Evolutionary conservation across 2,113 vertebrate species (phyloP).

Genomic region (Aphyosemion australe): DNA sequence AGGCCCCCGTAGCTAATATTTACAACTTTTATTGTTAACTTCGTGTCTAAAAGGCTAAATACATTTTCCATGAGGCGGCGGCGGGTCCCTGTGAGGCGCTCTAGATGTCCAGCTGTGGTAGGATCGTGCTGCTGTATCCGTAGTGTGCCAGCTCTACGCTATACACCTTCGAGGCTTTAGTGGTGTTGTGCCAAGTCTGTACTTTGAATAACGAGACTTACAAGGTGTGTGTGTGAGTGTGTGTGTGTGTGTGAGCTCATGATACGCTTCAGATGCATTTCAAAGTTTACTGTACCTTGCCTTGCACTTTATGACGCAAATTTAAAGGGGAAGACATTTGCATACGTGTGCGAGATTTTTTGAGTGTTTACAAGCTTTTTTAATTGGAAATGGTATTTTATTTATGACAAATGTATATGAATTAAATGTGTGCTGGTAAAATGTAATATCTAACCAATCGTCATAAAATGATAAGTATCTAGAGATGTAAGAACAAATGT

Average conservation of each 20-base stretch:
- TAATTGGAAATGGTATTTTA: conserved; percentile 52
- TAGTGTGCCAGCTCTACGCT: conserved; percentile 58
- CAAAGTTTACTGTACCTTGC: conserved; percentile 76
- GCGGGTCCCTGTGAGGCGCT: conserved; percentile 33
- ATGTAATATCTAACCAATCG: conserved; percentile 64
- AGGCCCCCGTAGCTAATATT: too few species aligned
- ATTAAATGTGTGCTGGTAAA: conserved; percentile 51
- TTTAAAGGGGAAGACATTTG: conserved; percentile 50
- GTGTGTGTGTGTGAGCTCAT: conserved; percentile 8
- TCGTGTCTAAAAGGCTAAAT: too few species aligned
- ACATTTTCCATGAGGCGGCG: neutral
- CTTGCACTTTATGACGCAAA: conserved; percentile 82
- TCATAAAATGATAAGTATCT: conserved; percentile 44
- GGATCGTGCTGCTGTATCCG: conserved; percentile 64
- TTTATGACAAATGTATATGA: conserved; percentile 69
- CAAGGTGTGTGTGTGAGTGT: neutral
- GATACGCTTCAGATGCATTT: conserved; percentile 63
- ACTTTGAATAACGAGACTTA: conserved; percentile 53
- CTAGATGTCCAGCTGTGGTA: conserved; percentile 45
- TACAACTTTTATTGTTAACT: too few species aligned
- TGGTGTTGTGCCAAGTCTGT: conserved; percentile 76
- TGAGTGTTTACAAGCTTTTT: conserved; percentile 41
- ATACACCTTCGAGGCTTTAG: conserved; percentile 69
- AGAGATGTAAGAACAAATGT: conserved; percentile 51
- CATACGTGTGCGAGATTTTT: conserved; percentile 34